phyloP scores from a whole-genome alignment of 2,888 invertebrate genomes.

The Drosophila lacicola region DNA sequence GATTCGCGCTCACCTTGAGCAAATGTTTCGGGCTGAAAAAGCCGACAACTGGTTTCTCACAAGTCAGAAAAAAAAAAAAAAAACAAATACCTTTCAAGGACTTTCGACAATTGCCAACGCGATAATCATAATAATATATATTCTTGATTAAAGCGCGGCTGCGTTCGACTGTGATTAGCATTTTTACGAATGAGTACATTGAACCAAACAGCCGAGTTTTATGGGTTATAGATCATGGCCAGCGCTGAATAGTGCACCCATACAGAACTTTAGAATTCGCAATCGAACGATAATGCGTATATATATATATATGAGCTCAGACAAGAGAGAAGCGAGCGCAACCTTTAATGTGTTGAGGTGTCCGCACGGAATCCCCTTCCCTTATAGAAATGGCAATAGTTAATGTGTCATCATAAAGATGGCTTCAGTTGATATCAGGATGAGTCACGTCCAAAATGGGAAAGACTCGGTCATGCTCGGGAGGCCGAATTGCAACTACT shows the following conservation, averaged over 20 bases:
- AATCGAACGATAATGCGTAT: constrained; percentile 20
- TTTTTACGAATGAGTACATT: constrained; percentile 30
- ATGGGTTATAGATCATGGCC: constrained; percentile 41
- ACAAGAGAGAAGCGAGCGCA: constrained; percentile 8
- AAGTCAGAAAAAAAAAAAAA: not conserved
- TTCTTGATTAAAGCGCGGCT: constrained; percentile 39
- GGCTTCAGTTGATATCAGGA: constrained; percentile 29
- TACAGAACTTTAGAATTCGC: not conserved
- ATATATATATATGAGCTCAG: constrained; percentile 14
- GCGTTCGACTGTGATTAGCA: constrained; percentile 38
- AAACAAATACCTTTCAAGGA: constrained; percentile 45
- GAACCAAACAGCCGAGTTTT: constrained; percentile 28
- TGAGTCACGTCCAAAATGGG: too few species aligned
- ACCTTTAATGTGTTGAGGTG: constrained; percentile 23
- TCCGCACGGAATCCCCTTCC: constrained; percentile 37
- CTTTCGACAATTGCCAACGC: constrained; percentile 38
- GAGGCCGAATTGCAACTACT: not conserved
- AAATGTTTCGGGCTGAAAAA: constrained; percentile 22
- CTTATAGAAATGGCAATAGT: constrained; percentile 43
- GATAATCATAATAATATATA: constrained; percentile 29
- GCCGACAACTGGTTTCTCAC: constrained; percentile 40
- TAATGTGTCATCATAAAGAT: constrained; percentile 56
- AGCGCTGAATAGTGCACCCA: constrained; percentile 1
- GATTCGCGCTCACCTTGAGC: constrained; percentile 48
- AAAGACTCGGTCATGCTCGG: too few species aligned